Conservation (phyloP, 2,888 invertebrate species). For the Adineta ricciae region DNA sequence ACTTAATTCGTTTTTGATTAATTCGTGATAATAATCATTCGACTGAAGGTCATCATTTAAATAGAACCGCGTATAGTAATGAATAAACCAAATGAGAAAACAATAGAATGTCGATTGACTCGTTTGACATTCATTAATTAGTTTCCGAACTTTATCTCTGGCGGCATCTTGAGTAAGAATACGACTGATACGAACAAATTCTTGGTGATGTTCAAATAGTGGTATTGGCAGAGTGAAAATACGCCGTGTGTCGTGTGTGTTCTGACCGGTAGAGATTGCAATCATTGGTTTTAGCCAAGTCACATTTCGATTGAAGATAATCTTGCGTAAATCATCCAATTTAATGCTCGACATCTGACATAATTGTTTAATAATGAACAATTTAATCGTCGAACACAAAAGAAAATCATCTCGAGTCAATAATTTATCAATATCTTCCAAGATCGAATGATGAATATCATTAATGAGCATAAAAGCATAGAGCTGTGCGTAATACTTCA, state of each 20-base stretch:
- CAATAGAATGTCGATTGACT: not conserved
- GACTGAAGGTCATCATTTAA: not conserved
- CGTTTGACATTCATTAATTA: not conserved
- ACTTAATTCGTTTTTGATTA: not conserved
- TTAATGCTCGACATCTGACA: not conserved
- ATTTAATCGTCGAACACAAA: not conserved
- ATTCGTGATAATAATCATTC: not conserved
- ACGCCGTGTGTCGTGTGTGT: not conserved
- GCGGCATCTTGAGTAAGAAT: not conserved
- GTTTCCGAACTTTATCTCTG: not conserved
- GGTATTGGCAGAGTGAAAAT: not conserved
- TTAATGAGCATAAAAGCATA: not conserved
- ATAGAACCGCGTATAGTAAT: not conserved
- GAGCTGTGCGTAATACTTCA: slow-evolving; percentile 12
- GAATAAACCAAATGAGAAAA: not conserved
- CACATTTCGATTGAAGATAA: not conserved
- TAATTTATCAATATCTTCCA: not conserved
- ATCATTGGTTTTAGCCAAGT: not conserved
- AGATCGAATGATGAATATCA: not conserved
- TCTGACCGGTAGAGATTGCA: not conserved
- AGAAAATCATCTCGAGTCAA: not conserved
- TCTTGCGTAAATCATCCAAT: not conserved
- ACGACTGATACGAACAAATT: not conserved
- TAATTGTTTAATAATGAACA: slow-evolving; percentile 19
- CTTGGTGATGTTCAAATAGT: not conserved